Base-by-base conservation (phyloP, 2,797 vertebrate genomes). In the Alosa sapidissima region DNA sequence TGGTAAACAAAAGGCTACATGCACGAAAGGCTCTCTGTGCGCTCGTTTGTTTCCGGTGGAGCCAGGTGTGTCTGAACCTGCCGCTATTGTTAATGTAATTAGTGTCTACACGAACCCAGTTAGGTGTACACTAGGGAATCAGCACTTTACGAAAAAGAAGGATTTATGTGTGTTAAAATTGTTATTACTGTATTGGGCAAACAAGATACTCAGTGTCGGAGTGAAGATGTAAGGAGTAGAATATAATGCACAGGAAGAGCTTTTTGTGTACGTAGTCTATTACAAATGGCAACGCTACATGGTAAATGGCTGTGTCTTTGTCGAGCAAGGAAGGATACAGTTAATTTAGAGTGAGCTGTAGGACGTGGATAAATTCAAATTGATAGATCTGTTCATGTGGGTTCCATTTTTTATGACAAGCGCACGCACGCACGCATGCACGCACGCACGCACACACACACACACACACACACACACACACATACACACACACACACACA, bases 401-500 rank as follows among this genome's bases (percentile, higher is more conserved):
- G 58, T 60, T 60, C 55, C 19, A n/a, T n/a, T 21, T 4, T 60
- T n/a, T 11, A 81, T 28, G 55, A 51, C 58, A 41, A 81, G 52
- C 19, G 13, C 60, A 41, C 45, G 81, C 52, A 81, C 51, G 33
- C 62, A 68, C 28, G 36, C 62, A 68, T 62, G 45, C 13, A 75
- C 36, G 45, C 33, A 75, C 33, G 41, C 33, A 75, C 68, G n/a
- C 72, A 13, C 36, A 62, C 51, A 82, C 82, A 82, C 62, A 75
- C 52, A 81, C 60, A 41, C 45, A 84, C 52, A 81, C 60, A 41
- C 45, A 81, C 52, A 81, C 51, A 33, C 62, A 68, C 62, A 68
- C 62, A 68, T 62, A 75, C 13, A 75, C 36, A 75, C 33, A 75
- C 33, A 41, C 33, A 75, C 62, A n/a, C 62, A 68, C 62, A 68